Conservation (phyloP, 2,888 invertebrate species). For the Dynastes tityus region DNA sequence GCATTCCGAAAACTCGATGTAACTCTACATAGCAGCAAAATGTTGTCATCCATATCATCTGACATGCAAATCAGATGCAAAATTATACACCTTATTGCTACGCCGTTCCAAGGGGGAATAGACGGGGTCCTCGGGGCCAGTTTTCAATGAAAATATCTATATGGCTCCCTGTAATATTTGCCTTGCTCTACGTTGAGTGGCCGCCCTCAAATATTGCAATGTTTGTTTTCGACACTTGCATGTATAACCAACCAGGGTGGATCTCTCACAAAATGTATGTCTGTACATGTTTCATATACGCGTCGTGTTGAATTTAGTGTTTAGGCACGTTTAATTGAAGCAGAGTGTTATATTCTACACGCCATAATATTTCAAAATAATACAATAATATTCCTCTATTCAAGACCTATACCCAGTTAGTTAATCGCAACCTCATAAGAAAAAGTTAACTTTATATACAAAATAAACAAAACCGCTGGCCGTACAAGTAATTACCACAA, state of each 20-base stretch:
- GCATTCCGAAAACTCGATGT: conserved; percentile 68
- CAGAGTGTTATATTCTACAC: no score
- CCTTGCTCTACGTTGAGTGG: background rate
- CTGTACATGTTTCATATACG: background rate
- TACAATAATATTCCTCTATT: no score
- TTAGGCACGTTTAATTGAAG: no score
- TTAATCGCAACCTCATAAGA: no score
- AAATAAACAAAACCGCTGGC: no score
- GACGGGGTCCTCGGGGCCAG: conserved; percentile 56
- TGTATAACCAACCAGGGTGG: background rate
- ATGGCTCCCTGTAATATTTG: conserved; percentile 61
- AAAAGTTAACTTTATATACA: no score
- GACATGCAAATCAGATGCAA: conserved; percentile 70
- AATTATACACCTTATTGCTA: conserved; percentile 70
- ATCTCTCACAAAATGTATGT: background rate
- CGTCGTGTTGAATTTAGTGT: no score
- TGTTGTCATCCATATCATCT: conserved; percentile 70
- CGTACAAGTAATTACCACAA: no score
- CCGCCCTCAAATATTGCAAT: conserved; percentile 25
- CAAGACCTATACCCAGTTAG: no score
- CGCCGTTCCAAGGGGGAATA: conserved; percentile 52
- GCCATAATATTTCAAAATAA: no score
- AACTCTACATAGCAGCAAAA: conserved; percentile 68
- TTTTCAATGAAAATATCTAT: conserved; percentile 64
- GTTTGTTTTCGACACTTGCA: conserved; percentile 28